A percentile compares a stretch with the other conserved stretches of the same genome.
These are phyloP conservation scores for Arctia plantaginis DNA, from an alignment of 2,888 invertebrate species.

Conservation along the genomic window DNA sequence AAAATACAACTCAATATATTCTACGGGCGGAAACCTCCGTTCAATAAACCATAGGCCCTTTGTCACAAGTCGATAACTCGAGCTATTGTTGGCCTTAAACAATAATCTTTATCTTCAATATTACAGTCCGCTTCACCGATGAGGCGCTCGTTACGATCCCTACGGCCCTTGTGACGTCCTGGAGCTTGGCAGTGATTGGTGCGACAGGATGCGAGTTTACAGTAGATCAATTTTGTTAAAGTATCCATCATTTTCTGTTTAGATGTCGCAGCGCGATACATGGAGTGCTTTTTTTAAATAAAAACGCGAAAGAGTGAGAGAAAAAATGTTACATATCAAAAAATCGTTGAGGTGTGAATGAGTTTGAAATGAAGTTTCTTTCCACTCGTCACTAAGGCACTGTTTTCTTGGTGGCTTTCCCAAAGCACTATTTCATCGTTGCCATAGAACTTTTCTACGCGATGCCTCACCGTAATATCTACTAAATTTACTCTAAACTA, in stretches of 20 bases:
- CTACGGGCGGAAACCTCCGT: constrained; percentile 7
- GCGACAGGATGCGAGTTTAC: constrained; percentile 1
- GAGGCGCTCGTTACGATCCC: constrained; percentile 26
- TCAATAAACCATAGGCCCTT: constrained; percentile 41
- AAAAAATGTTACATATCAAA: not conserved
- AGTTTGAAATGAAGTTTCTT: not conserved
- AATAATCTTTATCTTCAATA: constrained; percentile 60
- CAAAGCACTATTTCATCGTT: not conserved
- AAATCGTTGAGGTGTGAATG: no score
- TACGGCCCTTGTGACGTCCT: constrained; percentile 9
- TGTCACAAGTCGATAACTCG: constrained; percentile 43
- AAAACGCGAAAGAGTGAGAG: not conserved
- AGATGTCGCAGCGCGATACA: not conserved
- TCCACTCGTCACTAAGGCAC: not conserved
- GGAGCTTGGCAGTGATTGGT: constrained; percentile 3
- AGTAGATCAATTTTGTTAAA: constrained; percentile 4
- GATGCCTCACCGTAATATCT: no score
- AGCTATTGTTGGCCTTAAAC: constrained; percentile 57
- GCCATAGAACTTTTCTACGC: no score
- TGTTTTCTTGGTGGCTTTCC: not conserved
- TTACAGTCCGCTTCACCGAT: constrained; percentile 54
- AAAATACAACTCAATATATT: not conserved
- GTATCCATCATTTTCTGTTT: not conserved
- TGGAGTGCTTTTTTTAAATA: not conserved
- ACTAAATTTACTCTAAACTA: no score